Conservation (phyloP, 2,113 vertebrate genomes). For the Furnarius figulus region DNA sequence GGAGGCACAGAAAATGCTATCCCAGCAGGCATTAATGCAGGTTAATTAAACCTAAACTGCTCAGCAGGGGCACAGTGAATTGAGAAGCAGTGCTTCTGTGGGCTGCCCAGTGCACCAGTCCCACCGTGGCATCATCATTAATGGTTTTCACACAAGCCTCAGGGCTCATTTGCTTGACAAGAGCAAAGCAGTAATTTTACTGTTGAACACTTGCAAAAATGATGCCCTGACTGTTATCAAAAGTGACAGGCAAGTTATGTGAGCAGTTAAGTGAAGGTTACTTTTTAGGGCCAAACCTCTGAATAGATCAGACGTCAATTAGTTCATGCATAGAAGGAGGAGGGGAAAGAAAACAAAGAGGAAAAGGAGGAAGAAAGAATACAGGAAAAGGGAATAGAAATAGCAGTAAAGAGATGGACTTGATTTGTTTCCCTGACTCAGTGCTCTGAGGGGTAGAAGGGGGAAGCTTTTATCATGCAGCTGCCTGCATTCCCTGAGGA, state of each 20-base stretch:
- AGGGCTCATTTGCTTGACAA: constrained; percentile 72
- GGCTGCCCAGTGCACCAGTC: constrained; percentile 35
- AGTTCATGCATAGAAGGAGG: constrained; percentile 38
- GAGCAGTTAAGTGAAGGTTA: constrained; percentile 71
- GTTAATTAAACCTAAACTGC: constrained; percentile 70
- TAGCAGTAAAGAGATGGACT: background rate
- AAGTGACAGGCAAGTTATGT: constrained; percentile 65
- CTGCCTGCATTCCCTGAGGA: background rate
- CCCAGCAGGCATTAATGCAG: constrained; percentile 47
- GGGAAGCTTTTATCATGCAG: background rate
- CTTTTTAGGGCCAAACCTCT: constrained; percentile 45
- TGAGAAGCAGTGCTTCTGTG: background rate
- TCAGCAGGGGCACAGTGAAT: background rate
- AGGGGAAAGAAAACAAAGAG: background rate
- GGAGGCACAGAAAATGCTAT: constrained; percentile 8
- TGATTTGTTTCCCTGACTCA: background rate
- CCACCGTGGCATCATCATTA: constrained; percentile 44
- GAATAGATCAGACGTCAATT: constrained; percentile 41
- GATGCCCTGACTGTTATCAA: constrained; percentile 67
- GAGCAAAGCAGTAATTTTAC: constrained; percentile 71
- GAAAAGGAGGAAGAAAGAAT: background rate
- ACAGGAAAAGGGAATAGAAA: background rate
- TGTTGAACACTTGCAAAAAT: constrained; percentile 68
- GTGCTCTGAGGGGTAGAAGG: background rate
- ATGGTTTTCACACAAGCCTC: constrained; percentile 61